Evolutionary conservation across 2,113 vertebrate genomes (phyloP).

Genomic region (Microcebus murinus): DNA sequence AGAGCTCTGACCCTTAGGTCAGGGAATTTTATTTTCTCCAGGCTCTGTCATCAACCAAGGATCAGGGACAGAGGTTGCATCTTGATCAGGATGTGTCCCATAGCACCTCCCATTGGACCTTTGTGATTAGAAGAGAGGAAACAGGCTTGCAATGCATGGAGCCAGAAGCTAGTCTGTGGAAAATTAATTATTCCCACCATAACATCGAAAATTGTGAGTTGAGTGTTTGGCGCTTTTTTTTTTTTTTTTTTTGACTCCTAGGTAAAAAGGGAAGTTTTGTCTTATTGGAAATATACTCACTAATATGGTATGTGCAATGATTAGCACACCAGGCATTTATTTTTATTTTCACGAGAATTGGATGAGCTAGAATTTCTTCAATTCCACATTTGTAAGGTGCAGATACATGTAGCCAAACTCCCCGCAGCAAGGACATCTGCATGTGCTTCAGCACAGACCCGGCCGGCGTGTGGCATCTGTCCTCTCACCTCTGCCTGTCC

Average conservation of each 20-base stretch:
- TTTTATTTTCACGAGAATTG: neutral
- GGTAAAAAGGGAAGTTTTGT: neutral
- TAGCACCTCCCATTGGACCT: neutral
- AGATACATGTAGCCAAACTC: too few species aligned
- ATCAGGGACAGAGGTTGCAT: neutral
- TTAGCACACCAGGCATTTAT: neutral
- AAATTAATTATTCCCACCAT: neutral
- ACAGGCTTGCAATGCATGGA: neutral
- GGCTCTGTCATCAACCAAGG: too few species aligned
- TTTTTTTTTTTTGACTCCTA: neutral
- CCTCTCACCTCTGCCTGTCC: neutral
- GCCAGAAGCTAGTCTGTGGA: neutral
- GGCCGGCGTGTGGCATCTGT: too few species aligned
- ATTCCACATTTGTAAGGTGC: too few species aligned
- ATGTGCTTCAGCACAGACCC: too few species aligned
- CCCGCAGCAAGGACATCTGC: too few species aligned
- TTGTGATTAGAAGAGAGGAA: neutral
- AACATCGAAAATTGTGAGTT: neutral
- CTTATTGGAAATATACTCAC: neutral
- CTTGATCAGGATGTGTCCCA: neutral
- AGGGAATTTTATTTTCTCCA: too few species aligned
- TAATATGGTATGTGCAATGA: neutral
- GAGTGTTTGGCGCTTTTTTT: neutral
- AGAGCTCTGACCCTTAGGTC: too few species aligned
- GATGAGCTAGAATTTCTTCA: neutral